Evolutionary conservation across 2,797 vertebrate species (phyloP).

Genomic region (Hozukius guyotensis): DNA sequence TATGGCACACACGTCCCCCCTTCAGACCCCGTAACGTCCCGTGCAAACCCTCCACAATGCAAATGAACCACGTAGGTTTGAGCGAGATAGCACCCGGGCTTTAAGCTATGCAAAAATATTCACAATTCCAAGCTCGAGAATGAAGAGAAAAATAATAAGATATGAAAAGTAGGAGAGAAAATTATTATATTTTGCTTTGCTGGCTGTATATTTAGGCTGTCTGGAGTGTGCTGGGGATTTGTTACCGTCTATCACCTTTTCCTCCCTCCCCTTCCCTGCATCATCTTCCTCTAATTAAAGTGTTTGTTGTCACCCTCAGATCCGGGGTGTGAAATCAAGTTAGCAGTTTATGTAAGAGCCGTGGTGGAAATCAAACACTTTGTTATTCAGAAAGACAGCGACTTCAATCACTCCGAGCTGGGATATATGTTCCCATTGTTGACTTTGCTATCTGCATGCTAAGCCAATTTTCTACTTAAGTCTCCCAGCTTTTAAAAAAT

Average conservation of each 20-base stretch:
- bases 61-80: conserved; percentile 63
- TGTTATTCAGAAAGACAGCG: conserved; percentile 81
- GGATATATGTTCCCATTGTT: conserved; percentile 88
- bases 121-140: conserved; percentile 52
- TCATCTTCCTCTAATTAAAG: conserved; percentile 87
- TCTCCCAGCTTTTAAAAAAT: conserved; percentile 86
- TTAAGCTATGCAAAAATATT: conserved; percentile 75
- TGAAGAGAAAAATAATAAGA: conserved; percentile 70
- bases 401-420: conserved; percentile 88
- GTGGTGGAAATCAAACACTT: conserved; percentile 85
- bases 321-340: conserved; percentile 88
- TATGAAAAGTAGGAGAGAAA: conserved; percentile 62
- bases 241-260: conserved; percentile 74
- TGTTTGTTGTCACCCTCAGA: conserved; percentile 85
- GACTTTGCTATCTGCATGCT: conserved; percentile 85
- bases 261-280: conserved; percentile 42
- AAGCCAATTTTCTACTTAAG: conserved; percentile 97
- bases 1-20: background rate
- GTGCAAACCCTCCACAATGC: conserved; percentile 41
- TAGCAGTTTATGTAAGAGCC: conserved; percentile 85
- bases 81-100: conserved; percentile 47
- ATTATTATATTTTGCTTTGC: conserved; percentile 62
- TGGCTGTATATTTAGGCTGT: conserved; percentile 67
- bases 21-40: background rate
- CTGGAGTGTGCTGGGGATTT: conserved; percentile 71